Percentiles rank a stretch among this genome's conserved stretches.
Evolutionary conservation across 2,888 invertebrate species (phyloP).

Genomic region (Amiota mariae): DNA sequence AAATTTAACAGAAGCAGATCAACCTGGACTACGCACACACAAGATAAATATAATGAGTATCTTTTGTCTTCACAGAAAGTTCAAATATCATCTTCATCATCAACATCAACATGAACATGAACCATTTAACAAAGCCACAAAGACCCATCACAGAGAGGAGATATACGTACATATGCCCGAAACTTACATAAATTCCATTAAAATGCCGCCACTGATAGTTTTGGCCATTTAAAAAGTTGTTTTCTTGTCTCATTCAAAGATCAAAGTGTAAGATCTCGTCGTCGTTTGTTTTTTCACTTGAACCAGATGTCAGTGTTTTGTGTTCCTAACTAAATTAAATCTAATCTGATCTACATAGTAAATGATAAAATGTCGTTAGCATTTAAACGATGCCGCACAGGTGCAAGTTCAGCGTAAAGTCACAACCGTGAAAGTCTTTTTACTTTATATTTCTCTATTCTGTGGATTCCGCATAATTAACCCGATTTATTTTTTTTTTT

Average conservation of each 20-base stretch:
- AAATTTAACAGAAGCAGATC: background rate
- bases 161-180: slow-evolving; percentile 18
- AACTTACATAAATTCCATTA: slow-evolving; percentile 57
- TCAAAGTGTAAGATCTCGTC: slow-evolving; percentile 52
- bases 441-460: no score
- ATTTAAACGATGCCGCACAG: background rate
- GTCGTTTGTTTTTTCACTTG: background rate
- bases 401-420: slow-evolving; percentile 11
- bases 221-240: slow-evolving; percentile 9
- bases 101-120: no score
- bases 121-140: background rate
- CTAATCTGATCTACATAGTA: background rate
- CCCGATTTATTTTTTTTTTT: slow-evolving; percentile 16
- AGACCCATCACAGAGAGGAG: no score
- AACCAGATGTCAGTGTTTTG: slow-evolving; percentile 17
- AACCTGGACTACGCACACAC: no score
- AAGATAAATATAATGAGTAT: no score
- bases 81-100: no score
- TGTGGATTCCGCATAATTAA: slow-evolving; percentile 13
- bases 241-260: slow-evolving; percentile 44
- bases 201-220: slow-evolving; percentile 15
- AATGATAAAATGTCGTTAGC: background rate
- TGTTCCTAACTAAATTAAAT: no score
- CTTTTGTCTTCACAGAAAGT: no score
- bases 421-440: background rate